Conservation (phyloP, 2,888 invertebrate species). For the Agonopterix arenella region DNA sequence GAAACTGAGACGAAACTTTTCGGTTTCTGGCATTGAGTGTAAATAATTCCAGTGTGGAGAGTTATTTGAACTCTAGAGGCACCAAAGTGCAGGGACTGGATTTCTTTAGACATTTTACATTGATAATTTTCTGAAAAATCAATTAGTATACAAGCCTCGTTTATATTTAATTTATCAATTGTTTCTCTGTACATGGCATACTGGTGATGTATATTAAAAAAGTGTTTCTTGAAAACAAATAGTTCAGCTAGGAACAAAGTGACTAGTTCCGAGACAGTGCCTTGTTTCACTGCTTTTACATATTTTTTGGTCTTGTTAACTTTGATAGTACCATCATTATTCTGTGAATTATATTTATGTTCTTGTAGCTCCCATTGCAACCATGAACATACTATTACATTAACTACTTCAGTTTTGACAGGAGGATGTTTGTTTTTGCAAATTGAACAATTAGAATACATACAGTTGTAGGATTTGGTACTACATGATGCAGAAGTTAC, state of each 20-base stretch:
- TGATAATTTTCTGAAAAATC: too few relatives aligned
- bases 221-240: neutral
- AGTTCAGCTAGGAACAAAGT: conserved; percentile 7
- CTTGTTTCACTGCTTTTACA: conserved; percentile 7
- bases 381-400: conserved; percentile 5
- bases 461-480: too few relatives aligned
- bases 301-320: conserved; percentile 8
- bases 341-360: conserved; percentile 8
- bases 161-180: neutral
- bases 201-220: neutral
- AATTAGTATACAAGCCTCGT: conserved; percentile 3
- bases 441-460: too few relatives aligned
- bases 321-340: conserved; percentile 7
- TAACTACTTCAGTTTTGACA: neutral
- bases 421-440: too few relatives aligned
- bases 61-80: neutral
- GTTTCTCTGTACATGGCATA: neutral
- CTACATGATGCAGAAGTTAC: too few relatives aligned
- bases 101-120: neutral
- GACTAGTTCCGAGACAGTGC: conserved; percentile 4
- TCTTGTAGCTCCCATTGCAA: conserved; percentile 8
- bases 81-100: neutral
- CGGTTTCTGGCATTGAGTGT: conserved; percentile 11
- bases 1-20: conserved; percentile 3
- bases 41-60: neutral